Evolutionary conservation across 2,888 invertebrate genomes (phyloP), one percentile per base, ranked within the genome.

Genomic region (Elaeidobius kamerunicus): DNA sequence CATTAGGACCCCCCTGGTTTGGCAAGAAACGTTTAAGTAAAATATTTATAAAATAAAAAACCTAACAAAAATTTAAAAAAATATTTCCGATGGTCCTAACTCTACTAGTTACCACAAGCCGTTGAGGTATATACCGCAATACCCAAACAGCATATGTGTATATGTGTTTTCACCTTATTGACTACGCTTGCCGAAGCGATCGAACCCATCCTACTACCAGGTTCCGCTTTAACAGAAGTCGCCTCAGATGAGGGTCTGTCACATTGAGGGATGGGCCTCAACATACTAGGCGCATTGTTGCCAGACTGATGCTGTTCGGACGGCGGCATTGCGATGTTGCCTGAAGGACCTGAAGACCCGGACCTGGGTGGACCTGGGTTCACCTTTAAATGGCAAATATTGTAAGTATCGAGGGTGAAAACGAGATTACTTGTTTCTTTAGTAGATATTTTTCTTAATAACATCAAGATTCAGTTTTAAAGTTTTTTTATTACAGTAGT

Each of bases 201-300:
- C 17, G 75, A 75, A 7, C 75, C 76, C 61, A 75, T 63, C 2
- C 68, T 72, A 45, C 69, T 73, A n/a, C 79, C 78, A 1, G 77
- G 77, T 65, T 81, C 79, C 1, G 75, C 80, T 65, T 78, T 79
- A 5, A 78, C 71, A 34, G 78, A 78, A 1, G 78, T 78, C 3
- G 77, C 77, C 61, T 75, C 76, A n/a, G 77, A 79, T 1, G 73
- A 72, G 0, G 78, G 74, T 51, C 76, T 67, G 49, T 72, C 19
- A 27, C 48, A 52, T n/a, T 39, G 42, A 6, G 34, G 15, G 6
- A 46, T 16, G 6, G 18, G 42, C n/a, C n/a, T 15, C 9, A 27
- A 27, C 18, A n/a, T 18, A 4, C 36, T 14, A 9, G 35, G 17
- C 15, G 35, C n/a, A 12, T 23, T 35, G 23, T 41, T 43, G 11